These are phyloP conservation scores for Chironomus riparius DNA, from an alignment of 2,888 invertebrate species.

Conservation along the genomic window DNA sequence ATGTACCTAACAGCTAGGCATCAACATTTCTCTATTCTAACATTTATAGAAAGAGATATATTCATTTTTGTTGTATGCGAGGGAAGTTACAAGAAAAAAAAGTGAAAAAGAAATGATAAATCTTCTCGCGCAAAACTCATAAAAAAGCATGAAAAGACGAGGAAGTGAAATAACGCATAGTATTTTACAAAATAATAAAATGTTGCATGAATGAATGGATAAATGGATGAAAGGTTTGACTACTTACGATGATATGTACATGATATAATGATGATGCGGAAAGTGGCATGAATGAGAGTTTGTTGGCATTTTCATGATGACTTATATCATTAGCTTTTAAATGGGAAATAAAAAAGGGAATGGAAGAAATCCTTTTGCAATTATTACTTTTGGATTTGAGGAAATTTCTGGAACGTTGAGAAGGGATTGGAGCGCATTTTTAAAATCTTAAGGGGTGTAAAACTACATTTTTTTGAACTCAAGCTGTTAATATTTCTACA, in stretches of 20 bases:
- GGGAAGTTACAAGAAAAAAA: not conserved
- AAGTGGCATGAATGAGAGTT: not conserved
- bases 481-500: too few relatives aligned
- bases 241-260: not conserved
- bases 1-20: not conserved
- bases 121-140: slow-evolving; percentile 8
- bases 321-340: slow-evolving; percentile 2
- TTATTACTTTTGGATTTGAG: not conserved
- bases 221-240: not conserved
- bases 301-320: not conserved
- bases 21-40: not conserved
- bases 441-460: too few relatives aligned
- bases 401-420: too few relatives aligned
- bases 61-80: not conserved
- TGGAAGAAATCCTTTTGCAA: too few relatives aligned
- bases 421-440: too few relatives aligned
- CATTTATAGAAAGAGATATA: not conserved
- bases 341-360: not conserved
- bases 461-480: too few relatives aligned
- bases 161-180: not conserved
- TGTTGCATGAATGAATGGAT: not conserved
- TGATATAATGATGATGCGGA: slow-evolving; percentile 3
- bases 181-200: not conserved
- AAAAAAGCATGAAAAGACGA: not conserved
- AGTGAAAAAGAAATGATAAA: slow-evolving; percentile 11